Conservation (phyloP, 2,888 invertebrate species). For the Endomychus coccineus region DNA sequence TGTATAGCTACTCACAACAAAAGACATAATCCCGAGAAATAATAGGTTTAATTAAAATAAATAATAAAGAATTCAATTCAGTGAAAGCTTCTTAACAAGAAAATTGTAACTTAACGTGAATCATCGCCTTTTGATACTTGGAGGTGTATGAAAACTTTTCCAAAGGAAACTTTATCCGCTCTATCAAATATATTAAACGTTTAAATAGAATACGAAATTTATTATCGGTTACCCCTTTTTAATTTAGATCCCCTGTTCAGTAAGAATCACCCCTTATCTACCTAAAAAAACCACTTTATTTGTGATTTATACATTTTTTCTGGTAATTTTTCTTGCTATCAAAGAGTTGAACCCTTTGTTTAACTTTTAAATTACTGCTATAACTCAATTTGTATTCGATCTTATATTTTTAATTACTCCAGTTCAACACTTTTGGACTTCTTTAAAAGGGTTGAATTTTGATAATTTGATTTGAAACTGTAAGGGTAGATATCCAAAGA, state of each 20-base stretch:
- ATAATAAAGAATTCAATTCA: no score
- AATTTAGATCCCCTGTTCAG: constrained; percentile 15
- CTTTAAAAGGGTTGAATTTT: constrained; percentile 23
- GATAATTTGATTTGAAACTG: constrained; percentile 31
- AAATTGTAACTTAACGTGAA: no score
- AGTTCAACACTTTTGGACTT: constrained; percentile 29
- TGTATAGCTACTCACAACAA: no score
- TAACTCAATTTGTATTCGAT: constrained; percentile 38
- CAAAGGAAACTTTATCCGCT: no score
- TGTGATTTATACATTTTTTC: constrained; percentile 26
- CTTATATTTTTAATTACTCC: constrained; percentile 38
- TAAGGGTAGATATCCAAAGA: no score
- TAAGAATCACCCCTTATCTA: constrained; percentile 15
- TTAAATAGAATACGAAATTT: constrained; percentile 16
- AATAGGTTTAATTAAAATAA: no score
- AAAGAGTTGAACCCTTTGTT: constrained; percentile 29
- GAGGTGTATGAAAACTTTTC: no score
- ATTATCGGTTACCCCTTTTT: constrained; percentile 19
- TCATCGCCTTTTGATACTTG: no score
- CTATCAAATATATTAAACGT: constrained; percentile 16
- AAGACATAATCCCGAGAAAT: no score
- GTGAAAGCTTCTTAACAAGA: no score
- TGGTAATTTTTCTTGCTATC: constrained; percentile 19
- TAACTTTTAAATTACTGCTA: constrained; percentile 36
- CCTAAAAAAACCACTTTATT: constrained; percentile 23